phyloP scores from a whole-genome alignment of 2,797 vertebrate species.

The Enteromius paludinosus region DNA sequence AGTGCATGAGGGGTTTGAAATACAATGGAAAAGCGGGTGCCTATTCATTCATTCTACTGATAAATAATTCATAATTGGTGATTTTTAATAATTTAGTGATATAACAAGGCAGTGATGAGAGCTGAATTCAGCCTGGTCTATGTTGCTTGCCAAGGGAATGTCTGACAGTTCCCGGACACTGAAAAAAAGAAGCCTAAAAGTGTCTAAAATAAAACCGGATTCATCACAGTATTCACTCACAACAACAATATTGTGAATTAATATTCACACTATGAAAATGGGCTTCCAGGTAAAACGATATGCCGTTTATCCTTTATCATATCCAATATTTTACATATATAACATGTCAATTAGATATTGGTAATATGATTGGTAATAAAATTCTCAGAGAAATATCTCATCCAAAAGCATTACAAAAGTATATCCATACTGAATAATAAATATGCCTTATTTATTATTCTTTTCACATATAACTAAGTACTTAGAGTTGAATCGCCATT shows the following conservation, averaged over 20 bases:
- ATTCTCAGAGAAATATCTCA: background rate
- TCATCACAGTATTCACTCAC: background rate
- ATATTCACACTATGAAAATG: background rate
- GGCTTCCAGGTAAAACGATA: background rate
- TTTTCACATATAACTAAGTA: background rate
- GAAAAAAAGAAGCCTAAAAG: slow-evolving; percentile 2
- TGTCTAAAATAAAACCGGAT: background rate
- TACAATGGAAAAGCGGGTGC: slow-evolving; percentile 51
- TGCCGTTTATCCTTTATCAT: background rate
- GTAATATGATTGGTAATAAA: background rate
- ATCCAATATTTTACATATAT: background rate
- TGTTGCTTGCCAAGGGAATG: slow-evolving; percentile 40
- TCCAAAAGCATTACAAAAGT: background rate
- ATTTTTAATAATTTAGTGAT: slow-evolving; percentile 77
- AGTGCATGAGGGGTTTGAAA: slow-evolving; percentile 57
- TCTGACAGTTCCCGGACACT: slow-evolving; percentile 53
- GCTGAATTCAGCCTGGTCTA: slow-evolving; percentile 58
- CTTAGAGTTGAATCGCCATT: background rate
- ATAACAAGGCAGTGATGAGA: slow-evolving; percentile 72
- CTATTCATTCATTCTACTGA: slow-evolving; percentile 60
- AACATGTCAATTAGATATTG: background rate
- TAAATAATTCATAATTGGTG: slow-evolving; percentile 73
- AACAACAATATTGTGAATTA: background rate
- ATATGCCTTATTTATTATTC: background rate
- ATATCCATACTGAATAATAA: background rate